Evolutionary conservation across 2,797 vertebrate genomes (phyloP).

Genomic region (Semotilus atromaculatus): DNA sequence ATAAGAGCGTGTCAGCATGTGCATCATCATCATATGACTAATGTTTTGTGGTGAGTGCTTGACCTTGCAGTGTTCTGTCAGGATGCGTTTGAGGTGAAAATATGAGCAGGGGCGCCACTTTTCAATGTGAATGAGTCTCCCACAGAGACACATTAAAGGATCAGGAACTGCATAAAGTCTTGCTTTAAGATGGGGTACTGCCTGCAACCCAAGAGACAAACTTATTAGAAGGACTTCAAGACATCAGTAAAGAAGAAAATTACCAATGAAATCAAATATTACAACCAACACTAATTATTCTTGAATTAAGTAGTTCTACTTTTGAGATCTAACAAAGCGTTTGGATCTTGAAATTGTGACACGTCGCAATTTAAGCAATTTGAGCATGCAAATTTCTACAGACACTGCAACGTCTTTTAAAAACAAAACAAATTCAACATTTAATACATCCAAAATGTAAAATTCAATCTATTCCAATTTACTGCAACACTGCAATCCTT

Average conservation of each 20-base stretch:
- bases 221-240: constrained; percentile 1
- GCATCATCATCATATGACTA: constrained; percentile 33
- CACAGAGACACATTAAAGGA: constrained; percentile 49
- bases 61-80: constrained; percentile 49
- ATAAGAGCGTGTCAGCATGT: not conserved
- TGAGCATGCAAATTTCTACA: not conserved
- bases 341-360: not conserved
- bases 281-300: not conserved
- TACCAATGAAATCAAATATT: not conserved
- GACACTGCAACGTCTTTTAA: not conserved
- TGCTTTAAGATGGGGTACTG: constrained; percentile 42
- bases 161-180: constrained; percentile 51
- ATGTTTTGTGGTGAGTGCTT: constrained; percentile 29
- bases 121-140: constrained; percentile 47
- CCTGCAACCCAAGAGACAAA: constrained; percentile 36
- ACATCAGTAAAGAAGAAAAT: not conserved
- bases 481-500: too few relatives aligned
- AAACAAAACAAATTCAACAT: too few relatives aligned
- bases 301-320: not conserved
- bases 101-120: constrained; percentile 36
- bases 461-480: too few relatives aligned
- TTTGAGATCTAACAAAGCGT: not conserved
- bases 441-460: too few relatives aligned
- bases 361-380: not conserved
- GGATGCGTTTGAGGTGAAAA: constrained; percentile 33